These are phyloP conservation scores for Boleophthalmus pectinirostris DNA, from an alignment of 2,113 vertebrate species.

Conservation along the genomic window DNA sequence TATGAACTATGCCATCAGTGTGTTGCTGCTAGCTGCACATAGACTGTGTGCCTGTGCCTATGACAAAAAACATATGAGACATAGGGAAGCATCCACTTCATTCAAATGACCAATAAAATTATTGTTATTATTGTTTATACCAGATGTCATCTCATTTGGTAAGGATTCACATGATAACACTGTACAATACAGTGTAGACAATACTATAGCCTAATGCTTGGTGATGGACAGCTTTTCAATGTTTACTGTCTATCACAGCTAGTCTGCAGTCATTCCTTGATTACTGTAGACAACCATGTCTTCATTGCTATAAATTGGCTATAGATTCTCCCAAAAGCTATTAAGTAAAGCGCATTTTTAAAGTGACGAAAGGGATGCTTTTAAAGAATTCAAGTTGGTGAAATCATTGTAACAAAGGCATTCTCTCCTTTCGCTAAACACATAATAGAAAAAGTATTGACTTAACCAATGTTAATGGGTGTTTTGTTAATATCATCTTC, in stretches of 20 bases:
- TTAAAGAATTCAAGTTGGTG: conserved; percentile 24
- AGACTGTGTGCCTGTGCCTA: neutral
- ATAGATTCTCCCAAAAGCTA: neutral
- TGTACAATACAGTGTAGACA: too few species aligned
- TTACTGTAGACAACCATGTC: neutral
- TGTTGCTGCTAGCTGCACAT: neutral
- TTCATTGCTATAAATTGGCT: conserved; percentile 3
- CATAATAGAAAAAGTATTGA: conserved; percentile 17
- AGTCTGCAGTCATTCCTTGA: neutral
- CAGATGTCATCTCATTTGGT: neutral
- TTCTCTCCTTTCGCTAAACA: conserved; percentile 18
- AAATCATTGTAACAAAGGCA: conserved; percentile 8
- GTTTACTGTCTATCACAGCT: neutral
- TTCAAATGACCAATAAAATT: neutral
- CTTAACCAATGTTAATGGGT: conserved; percentile 8
- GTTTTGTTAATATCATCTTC: conserved; percentile 22
- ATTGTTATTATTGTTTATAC: neutral
- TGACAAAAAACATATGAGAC: neutral
- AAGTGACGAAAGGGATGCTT: conserved; percentile 2
- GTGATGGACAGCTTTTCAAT: neutral
- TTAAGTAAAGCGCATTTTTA: conserved; percentile 1
- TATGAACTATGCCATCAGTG: conserved; percentile 2
- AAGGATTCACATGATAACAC: neutral
- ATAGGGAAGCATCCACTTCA: too few species aligned
- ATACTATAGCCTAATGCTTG: neutral